Percentiles rank a stretch among this genome's conserved stretches.
Evolutionary conservation across 2,797 vertebrate genomes (phyloP).

Genomic region (Xenentodon cancila): DNA sequence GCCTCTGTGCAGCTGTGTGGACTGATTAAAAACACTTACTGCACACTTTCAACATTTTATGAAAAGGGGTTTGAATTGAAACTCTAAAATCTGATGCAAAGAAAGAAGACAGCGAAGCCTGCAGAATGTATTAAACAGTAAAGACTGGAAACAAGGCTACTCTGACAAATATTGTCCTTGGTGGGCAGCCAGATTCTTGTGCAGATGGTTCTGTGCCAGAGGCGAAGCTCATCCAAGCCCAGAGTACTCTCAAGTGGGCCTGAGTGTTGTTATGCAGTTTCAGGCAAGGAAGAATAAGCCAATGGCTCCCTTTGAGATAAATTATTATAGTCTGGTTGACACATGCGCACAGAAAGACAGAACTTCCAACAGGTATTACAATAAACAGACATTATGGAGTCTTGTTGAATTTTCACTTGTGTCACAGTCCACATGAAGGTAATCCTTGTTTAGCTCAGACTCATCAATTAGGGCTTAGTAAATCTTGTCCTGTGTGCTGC

Average conservation of each 20-base stretch:
- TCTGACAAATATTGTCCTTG: constrained; percentile 84
- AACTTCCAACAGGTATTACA: neutral
- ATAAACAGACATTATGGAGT: too few relatives aligned
- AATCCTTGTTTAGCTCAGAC: constrained; percentile 51
- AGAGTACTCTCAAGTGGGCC: constrained; percentile 79
- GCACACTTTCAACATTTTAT: constrained; percentile 56
- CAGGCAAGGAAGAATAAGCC: constrained; percentile 71
- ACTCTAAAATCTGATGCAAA: constrained; percentile 61
- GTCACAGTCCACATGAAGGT: constrained; percentile 48
- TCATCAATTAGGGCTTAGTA: too few relatives aligned
- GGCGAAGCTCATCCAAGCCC: constrained; percentile 74
- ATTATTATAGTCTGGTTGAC: constrained; percentile 70
- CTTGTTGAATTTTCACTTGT: constrained; percentile 19
- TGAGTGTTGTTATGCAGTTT: constrained; percentile 82
- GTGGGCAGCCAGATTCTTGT: constrained; percentile 77
- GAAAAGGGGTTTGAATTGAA: constrained; percentile 52
- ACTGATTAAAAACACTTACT: constrained; percentile 67
- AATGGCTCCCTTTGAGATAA: constrained; percentile 69
- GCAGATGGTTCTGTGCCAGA: constrained; percentile 74
- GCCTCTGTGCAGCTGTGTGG: constrained; percentile 49
- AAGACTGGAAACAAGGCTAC: constrained; percentile 78
- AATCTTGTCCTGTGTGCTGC: too few relatives aligned
- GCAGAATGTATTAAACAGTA: constrained; percentile 79
- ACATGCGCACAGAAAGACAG: constrained; percentile 44
- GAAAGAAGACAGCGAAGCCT: constrained; percentile 43